These are phyloP conservation scores for Eonycteris spelaea DNA, from an alignment of 2,113 vertebrate species.

Conservation along the genomic window DNA sequence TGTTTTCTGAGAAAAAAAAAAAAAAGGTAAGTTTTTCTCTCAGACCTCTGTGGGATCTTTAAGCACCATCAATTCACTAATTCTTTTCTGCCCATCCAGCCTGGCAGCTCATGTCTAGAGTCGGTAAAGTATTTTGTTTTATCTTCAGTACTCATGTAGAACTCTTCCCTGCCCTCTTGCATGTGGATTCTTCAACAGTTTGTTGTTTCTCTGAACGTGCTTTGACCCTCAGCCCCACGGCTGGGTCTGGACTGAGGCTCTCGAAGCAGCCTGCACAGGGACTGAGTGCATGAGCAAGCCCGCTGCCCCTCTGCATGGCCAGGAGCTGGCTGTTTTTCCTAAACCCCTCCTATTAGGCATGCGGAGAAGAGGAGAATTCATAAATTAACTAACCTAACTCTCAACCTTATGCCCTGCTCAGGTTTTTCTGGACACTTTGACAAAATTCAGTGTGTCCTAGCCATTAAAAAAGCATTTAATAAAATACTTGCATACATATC, in stretches of 20 bases:
- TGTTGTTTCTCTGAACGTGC: background rate
- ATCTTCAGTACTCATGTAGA: background rate
- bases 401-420: background rate
- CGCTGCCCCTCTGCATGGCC: background rate
- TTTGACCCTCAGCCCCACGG: background rate
- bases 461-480: background rate
- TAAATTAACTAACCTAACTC: background rate
- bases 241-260: background rate
- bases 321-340: background rate
- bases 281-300: background rate
- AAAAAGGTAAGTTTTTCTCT: constrained; percentile 23
- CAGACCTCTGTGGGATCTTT: background rate
- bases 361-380: background rate
- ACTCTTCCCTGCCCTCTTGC: background rate
- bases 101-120: constrained; percentile 3
- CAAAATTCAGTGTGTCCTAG: background rate
- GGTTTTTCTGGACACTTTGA: background rate
- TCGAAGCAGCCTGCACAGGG: background rate
- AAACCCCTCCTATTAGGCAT: background rate
- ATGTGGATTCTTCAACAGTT: background rate
- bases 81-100: constrained; percentile 45
- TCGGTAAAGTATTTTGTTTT: background rate
- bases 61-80: background rate
- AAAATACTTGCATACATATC: background rate
- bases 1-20: constrained; percentile 27